A percentile compares a stretch with the other conserved stretches of the same genome.
Evolutionary conservation across 2,888 invertebrate genomes (phyloP).

Genomic region (Prosopocoilus inquinatus): DNA sequence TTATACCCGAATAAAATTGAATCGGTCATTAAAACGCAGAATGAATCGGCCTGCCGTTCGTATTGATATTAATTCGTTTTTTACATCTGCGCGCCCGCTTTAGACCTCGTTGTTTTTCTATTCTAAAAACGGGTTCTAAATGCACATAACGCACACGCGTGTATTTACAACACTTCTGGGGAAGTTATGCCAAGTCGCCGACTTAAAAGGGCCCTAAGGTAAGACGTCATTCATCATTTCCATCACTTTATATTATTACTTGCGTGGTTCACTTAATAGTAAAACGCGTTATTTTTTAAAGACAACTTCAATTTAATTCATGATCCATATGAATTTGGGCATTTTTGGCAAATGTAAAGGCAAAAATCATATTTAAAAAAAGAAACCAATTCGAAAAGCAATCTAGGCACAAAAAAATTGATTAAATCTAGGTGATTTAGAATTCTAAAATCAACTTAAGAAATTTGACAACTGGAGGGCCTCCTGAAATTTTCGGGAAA

Average conservation of each 20-base stretch:
- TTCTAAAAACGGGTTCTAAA: neutral
- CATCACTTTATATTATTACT: conserved; percentile 1
- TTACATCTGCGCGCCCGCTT: neutral
- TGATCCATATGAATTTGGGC: no score
- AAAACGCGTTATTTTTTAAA: neutral
- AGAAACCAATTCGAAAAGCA: no score
- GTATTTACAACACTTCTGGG: neutral
- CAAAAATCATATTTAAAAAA: neutral
- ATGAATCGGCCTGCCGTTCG: no score
- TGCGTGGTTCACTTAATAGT: neutral
- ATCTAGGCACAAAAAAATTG: no score
- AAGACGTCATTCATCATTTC: conserved; percentile 6
- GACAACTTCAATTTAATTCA: no score
- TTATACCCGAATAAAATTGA: neutral
- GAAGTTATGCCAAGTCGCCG: neutral
- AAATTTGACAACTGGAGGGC: no score
- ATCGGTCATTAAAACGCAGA: no score
- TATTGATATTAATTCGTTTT: conserved; percentile 2
- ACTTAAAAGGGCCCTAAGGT: neutral
- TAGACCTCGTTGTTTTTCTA: conserved; percentile 1
- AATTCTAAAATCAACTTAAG: no score
- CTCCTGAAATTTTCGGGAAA: no score
- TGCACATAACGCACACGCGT: neutral
- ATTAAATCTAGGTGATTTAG: no score
- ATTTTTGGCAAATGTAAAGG: neutral